Conservation (phyloP, 2,888 invertebrate species). For the Ochropleura leucogaster region DNA sequence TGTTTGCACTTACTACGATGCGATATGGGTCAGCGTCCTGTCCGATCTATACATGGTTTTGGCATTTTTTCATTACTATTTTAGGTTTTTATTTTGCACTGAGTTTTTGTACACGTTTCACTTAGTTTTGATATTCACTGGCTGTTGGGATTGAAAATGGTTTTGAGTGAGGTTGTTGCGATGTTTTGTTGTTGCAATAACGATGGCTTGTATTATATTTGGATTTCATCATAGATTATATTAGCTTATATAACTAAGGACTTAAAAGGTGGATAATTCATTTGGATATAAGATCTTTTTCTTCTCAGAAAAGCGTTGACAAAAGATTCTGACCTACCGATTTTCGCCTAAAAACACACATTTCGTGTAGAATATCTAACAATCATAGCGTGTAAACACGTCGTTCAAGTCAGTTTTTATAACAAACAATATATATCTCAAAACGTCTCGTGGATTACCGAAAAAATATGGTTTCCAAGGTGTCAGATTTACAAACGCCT, state of each 20-base stretch:
- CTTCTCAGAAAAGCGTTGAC: background rate
- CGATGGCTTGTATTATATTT: conserved; percentile 8
- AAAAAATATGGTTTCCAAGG: conserved; percentile 65
- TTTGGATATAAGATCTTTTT: background rate
- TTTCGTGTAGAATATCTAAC: conserved; percentile 8
- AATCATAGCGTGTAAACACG: conserved; percentile 22
- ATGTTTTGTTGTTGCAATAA: conserved; percentile 64
- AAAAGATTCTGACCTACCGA: background rate
- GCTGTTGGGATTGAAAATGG: conserved; percentile 56
- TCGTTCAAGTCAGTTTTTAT: conserved; percentile 52
- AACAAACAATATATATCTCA: conserved; percentile 51
- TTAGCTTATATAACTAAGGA: background rate
- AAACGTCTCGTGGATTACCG: conserved; percentile 54
- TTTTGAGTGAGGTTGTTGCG: conserved; percentile 71
- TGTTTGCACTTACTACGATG: conserved; percentile 73
- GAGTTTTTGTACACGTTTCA: conserved; percentile 65
- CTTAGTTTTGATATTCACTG: conserved; percentile 59
- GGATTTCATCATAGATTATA: background rate
- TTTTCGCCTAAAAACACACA: background rate
- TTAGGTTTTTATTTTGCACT: conserved; percentile 67
- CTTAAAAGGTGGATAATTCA: background rate
- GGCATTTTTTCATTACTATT: conserved; percentile 79
- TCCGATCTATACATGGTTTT: conserved; percentile 82
- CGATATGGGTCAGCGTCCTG: conserved; percentile 86
- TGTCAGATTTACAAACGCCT: conserved; percentile 76